phyloP scores from a whole-genome alignment of 2,113 vertebrate species.

The Saguinus imperator region DNA sequence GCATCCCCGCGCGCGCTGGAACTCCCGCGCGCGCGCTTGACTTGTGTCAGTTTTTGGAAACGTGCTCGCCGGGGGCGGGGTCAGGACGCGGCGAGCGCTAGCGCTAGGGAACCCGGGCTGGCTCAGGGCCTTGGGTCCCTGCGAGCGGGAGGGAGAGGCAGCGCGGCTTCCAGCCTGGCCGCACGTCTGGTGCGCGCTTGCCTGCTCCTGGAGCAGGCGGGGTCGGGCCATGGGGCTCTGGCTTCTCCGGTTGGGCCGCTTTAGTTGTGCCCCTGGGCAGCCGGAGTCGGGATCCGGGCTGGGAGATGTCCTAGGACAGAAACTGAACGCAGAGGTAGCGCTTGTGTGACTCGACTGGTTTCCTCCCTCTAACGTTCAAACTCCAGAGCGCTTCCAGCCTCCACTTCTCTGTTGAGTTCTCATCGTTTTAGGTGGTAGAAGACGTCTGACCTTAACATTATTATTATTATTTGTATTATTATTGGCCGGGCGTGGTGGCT shows the following conservation, averaged over 20 bases:
- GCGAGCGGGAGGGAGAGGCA: not conserved
- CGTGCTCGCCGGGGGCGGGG: slow-evolving; percentile 29
- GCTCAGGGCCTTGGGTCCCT: not conserved
- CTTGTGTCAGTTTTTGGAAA: slow-evolving; percentile 43
- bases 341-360: not conserved
- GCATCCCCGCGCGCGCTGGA: slow-evolving; percentile 46
- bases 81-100: not conserved
- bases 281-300: not conserved
- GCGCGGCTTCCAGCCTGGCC: slow-evolving; percentile 61
- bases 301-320: slow-evolving; percentile 11
- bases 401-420: not conserved
- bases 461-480: not conserved
- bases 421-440: too few species aligned
- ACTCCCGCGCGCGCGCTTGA: slow-evolving; percentile 18
- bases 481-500: too few species aligned
- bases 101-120: slow-evolving; percentile 29
- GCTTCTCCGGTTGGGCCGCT: slow-evolving; percentile 77
- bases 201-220: not conserved
- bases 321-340: slow-evolving; percentile 70
- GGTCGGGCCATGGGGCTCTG: slow-evolving; percentile 40
- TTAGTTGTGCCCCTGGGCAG: slow-evolving; percentile 6
- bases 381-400: too few species aligned
- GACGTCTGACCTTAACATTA: not conserved
- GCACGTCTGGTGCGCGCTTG: not conserved
- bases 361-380: not conserved